These are phyloP conservation scores for Leucania comma DNA, from an alignment of 2,888 invertebrate genomes.

Conservation along the genomic window DNA sequence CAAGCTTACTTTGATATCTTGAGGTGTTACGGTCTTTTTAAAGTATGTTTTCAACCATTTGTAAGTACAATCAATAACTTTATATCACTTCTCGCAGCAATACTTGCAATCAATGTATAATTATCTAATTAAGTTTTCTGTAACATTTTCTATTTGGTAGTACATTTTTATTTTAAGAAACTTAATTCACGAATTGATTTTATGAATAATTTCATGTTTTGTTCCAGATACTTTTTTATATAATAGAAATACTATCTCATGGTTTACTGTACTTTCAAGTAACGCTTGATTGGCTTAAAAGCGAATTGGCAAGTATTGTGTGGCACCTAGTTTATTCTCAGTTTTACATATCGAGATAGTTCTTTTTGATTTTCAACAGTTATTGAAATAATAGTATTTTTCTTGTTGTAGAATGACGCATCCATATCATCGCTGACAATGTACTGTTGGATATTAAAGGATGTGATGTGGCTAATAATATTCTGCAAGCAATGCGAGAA, in stretches of 20 bases:
- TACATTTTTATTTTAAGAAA: too few species aligned
- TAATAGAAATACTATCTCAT: neutral
- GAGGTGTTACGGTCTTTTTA: neutral
- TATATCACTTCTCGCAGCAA: too few species aligned
- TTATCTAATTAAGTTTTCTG: neutral
- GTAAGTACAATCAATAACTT: neutral
- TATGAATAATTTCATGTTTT: neutral
- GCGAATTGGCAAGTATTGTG: neutral
- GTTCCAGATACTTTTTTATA: neutral
- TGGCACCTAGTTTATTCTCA: neutral
- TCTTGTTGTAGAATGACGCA: neutral
- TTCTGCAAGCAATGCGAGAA: neutral
- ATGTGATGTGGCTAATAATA: neutral
- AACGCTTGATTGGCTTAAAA: neutral
- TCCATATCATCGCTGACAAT: neutral
- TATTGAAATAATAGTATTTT: neutral
- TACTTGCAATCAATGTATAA: neutral
- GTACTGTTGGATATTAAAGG: neutral
- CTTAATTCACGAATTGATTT: neutral
- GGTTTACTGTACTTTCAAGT: neutral
- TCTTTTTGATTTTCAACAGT: neutral
- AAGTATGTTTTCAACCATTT: constrained; percentile 1
- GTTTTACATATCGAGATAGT: too few species aligned
- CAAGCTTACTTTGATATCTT: neutral
- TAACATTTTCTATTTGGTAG: neutral